Evolutionary conservation across 2,797 vertebrate species (phyloP), one percentile per base, ranked within the genome.

Genomic region (Remorina albescens): DNA sequence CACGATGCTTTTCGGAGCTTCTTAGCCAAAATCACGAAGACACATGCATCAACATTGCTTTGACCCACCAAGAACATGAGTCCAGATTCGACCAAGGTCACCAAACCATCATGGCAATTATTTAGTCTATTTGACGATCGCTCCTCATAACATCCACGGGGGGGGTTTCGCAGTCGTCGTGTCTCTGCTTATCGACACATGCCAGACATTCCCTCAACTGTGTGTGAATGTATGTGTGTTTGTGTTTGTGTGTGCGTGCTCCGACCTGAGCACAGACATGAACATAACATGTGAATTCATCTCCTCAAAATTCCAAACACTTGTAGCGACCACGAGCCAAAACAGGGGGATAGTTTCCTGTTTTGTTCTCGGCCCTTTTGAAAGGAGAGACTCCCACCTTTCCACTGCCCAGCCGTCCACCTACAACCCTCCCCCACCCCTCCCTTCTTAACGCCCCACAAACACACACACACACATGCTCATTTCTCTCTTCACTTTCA

Each of bases 291-390:
- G 79, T 82, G 80, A 87, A 90, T 86, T 86, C 89, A 85, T 74
- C 85, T 80, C 63, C 65, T 82, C 71, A 47, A 88, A 86, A 92
- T 91, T 90, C 91, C 89, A 88, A 91, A 94, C 88, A 89, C 89
- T 92, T 91, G 88, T 90, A 82, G 71, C 28, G 67, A 78, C 76
- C 81, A 71, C 50, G 67, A 89, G 84, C 85, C 90, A 92, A 91
- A 94, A 93, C 89, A 90, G 86, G 71, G 76, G 76, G 88, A 88
- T 69, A 68, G 74, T 83, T 92, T 94, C 92, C 91, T 93, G 91
- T 92, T 93, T 89, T 92, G 83, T 86, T 89, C 89, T 84, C 64
- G 5, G 81, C 13, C 44, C 72, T 82, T 91, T 91, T 89, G 81
- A 86, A 92, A 92, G 79, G 23, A 58, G 80, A 91, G 75, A 86